Percentiles rank a stretch among this genome's conserved stretches.
These are phyloP conservation scores for Elysia crispata DNA, from an alignment of 2,888 invertebrate genomes.

Conservation along the genomic window DNA sequence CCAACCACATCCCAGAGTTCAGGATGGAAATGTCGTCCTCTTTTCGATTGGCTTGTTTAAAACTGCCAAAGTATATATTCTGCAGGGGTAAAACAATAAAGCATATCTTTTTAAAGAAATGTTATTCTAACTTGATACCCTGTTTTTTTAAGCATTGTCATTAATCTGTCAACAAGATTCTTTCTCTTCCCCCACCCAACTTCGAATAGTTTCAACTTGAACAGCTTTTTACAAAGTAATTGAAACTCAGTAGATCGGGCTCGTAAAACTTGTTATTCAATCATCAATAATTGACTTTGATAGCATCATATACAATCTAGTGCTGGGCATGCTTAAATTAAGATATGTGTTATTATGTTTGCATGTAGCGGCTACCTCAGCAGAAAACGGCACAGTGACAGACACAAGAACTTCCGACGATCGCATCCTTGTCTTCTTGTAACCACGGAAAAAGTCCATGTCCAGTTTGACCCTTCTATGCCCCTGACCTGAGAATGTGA, in stretches of 20 bases:
- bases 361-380: slow-evolving; percentile 59
- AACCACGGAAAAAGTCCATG: slow-evolving; percentile 88
- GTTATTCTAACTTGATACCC: too few species aligned
- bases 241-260: too few species aligned
- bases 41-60: slow-evolving; percentile 90
- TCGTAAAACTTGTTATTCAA: too few species aligned
- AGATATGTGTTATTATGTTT: too few species aligned
- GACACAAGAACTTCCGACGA: slow-evolving; percentile 89
- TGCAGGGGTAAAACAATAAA: slow-evolving; percentile 47
- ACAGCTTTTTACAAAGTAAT: too few species aligned
- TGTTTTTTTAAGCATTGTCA: background rate
- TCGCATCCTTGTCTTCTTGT: slow-evolving; percentile 86
- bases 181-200: too few species aligned
- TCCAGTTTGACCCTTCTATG: slow-evolving; percentile 82
- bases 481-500: slow-evolving; percentile 20
- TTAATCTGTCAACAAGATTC: too few species aligned
- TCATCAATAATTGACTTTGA: too few species aligned
- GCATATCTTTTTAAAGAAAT: background rate
- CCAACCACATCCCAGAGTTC: slow-evolving; percentile 83
- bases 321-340: too few species aligned
- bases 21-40: slow-evolving; percentile 98
- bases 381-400: slow-evolving; percentile 85
- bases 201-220: too few species aligned
- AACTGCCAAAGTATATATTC: slow-evolving; percentile 85
- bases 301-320: too few species aligned